phyloP scores from a whole-genome alignment of 1,140 invertebrate species.

The Drosophila teissieri region DNA sequence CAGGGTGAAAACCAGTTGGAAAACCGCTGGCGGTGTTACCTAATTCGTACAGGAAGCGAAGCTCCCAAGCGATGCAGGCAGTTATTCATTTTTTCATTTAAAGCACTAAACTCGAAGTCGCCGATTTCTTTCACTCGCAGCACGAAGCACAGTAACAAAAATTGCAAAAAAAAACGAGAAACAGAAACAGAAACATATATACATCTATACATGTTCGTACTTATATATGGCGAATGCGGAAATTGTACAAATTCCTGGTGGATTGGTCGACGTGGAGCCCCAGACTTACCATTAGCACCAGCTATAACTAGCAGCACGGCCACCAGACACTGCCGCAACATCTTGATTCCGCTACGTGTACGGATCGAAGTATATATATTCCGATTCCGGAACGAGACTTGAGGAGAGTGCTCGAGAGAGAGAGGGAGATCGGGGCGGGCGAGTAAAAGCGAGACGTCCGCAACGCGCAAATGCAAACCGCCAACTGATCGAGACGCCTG shows the following conservation, averaged over 20 bases:
- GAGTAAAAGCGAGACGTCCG: slow-evolving; percentile 57
- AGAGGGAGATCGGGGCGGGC: slow-evolving; percentile 7
- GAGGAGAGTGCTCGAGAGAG: slow-evolving; percentile 9
- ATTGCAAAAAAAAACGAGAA: slow-evolving; percentile 1
- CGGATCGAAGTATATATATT: slow-evolving; percentile 25
- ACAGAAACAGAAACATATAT: background rate
- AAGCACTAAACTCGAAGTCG: slow-evolving; percentile 12
- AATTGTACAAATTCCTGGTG: slow-evolving; percentile 5
- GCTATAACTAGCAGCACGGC: slow-evolving; percentile 51
- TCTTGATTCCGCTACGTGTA: slow-evolving; percentile 41
- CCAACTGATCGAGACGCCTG: slow-evolving; percentile 66
- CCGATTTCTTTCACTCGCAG: slow-evolving; percentile 33
- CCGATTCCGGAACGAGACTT: slow-evolving; percentile 9
- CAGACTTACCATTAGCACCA: slow-evolving; percentile 61
- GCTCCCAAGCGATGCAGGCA: slow-evolving; percentile 3
- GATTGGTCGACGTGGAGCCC: background rate
- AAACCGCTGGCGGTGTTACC: slow-evolving; percentile 62
- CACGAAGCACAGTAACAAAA: slow-evolving; percentile 37
- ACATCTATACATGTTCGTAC: background rate
- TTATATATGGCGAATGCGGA: slow-evolving; percentile 48
- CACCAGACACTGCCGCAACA: slow-evolving; percentile 64
- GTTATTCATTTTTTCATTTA: background rate
- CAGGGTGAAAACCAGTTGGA: slow-evolving; percentile 57
- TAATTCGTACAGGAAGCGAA: slow-evolving; percentile 59
- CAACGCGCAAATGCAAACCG: slow-evolving; percentile 79